Base-by-base conservation (phyloP, 1,140 invertebrate species). In the Ganaspis sp. region DNA sequence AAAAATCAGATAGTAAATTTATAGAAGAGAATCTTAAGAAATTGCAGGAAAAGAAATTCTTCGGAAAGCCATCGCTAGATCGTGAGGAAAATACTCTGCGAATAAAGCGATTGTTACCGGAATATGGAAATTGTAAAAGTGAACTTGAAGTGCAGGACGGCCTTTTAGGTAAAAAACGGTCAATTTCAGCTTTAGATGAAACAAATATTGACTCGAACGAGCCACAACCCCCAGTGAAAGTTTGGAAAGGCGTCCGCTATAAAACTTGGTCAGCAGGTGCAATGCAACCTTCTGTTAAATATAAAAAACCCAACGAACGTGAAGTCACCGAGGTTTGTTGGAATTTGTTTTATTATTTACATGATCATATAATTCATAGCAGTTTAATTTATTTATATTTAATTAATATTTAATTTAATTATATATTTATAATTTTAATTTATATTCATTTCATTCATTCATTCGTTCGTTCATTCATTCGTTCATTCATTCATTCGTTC, bases 291-390 rank as follows among this genome's bases (percentile, higher is more conserved):
- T 87, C 92, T 0, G 92, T 92, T 3, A 95, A 95, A 86, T 95
- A 95, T 84, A 97, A 96, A 86, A 94, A 94, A 81, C 94, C 94
- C 0, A 95, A 94, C 0, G 96, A 97, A 77, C 94, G 95, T 83
- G 97, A 97, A 89, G 93, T 97, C 53, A 97, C 95, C 64, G 96
- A 97, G 87, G 93, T 94, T 64, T 34, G 58, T 64, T 21, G 4
- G 9, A 89, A 74, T 42, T 45, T 40, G 11, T 4, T 40, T 40
- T 42, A 8, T n/a, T 70, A 73, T 49, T 76, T 9, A 69, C 71
- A 26, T 12, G 40, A 26, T 21, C 49, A 42, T 42, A 23, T 23
- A 15, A 37, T 9, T 71, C 17, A 21, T 40, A 40, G 34, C 12
- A 21, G 17, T 15, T 9, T 40, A 19, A 11, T 9, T 72, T 37